phyloP scores from a whole-genome alignment of 2,888 invertebrate genomes.

The Acheta domesticus region DNA sequence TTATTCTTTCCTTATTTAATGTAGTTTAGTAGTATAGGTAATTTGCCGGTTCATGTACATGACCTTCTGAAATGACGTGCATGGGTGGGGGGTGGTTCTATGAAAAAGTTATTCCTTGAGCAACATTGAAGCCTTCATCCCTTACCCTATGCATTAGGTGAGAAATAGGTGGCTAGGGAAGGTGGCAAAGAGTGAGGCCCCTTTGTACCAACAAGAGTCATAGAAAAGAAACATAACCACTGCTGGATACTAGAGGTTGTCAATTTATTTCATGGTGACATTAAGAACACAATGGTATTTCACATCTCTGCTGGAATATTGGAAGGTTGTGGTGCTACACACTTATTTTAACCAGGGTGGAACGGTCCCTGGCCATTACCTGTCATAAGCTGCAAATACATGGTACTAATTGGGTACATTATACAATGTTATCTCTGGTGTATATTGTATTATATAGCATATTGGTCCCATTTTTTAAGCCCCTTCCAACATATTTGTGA shows the following conservation, averaged over 20 bases:
- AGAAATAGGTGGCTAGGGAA: neutral
- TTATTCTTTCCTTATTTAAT: too few species aligned
- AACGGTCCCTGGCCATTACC: neutral
- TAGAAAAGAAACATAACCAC: neutral
- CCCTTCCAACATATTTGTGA: neutral
- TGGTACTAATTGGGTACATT: conserved; percentile 12
- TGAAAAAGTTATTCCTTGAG: too few species aligned
- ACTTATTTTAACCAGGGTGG: neutral
- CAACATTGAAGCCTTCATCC: too few species aligned
- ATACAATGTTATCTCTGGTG: neutral
- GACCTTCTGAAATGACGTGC: too few species aligned
- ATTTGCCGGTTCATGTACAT: too few species aligned
- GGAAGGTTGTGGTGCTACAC: neutral
- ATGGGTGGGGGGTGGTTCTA: too few species aligned
- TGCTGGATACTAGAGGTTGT: neutral
- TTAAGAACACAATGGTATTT: neutral
- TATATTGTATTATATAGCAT: conserved; percentile 18
- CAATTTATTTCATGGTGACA: conserved; percentile 18
- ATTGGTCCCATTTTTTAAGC: neutral
- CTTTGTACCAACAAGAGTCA: neutral
- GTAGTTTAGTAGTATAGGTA: too few species aligned
- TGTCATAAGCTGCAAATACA: conserved; percentile 4
- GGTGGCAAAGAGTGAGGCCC: neutral
- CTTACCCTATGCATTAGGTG: too few species aligned
- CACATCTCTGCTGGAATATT: neutral